Conservation (phyloP, 2,113 vertebrate genomes). For the Orcinus orca region DNA sequence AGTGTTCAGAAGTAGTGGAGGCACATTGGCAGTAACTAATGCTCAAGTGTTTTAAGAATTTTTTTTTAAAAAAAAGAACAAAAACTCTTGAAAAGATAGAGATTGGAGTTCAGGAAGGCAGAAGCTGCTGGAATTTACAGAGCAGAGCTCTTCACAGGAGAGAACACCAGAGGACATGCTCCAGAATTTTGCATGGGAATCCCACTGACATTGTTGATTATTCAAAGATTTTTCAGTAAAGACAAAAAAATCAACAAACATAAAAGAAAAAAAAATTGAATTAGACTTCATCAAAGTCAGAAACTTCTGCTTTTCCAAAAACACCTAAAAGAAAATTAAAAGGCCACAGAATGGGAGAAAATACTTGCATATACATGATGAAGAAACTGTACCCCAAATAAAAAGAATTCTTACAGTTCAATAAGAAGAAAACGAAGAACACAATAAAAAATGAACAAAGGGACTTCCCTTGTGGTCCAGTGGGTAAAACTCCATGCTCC, state of each 20-base stretch:
- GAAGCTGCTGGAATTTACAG: neutral
- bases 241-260: neutral
- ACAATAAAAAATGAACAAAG: neutral
- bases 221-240: neutral
- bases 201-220: neutral
- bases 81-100: neutral
- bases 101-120: neutral
- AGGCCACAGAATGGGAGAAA: neutral
- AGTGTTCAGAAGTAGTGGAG: neutral
- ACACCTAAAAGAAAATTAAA: neutral
- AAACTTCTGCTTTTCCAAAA: neutral
- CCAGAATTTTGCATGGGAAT: neutral
- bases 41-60: neutral
- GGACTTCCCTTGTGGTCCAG: too few relatives aligned
- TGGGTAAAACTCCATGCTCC: fast-evolving
- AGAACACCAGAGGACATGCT: neutral
- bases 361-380: neutral
- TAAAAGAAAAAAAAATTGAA: neutral
- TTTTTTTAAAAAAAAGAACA: neutral
- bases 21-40: neutral
- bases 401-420: neutral
- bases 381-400: neutral
- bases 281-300: neutral
- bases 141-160: neutral
- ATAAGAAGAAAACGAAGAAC: neutral